Conservation (phyloP, 2,113 vertebrate species). For the Triplophysa tibetana region DNA sequence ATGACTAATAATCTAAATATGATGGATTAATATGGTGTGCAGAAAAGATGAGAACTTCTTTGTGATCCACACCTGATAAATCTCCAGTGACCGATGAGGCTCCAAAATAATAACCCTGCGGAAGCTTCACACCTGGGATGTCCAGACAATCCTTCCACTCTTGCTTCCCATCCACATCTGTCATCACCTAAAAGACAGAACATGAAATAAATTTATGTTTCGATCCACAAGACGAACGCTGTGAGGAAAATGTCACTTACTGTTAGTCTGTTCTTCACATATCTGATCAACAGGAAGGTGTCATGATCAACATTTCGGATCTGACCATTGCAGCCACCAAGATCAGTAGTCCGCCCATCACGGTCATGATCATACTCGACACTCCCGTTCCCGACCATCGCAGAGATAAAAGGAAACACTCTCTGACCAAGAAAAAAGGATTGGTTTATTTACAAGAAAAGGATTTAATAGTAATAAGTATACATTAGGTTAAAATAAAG, state of each 20-base stretch:
- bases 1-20: too few relatives aligned
- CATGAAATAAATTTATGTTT: neutral
- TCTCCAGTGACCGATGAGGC: slow-evolving; percentile 90
- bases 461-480: too few relatives aligned
- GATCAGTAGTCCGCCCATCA: slow-evolving; percentile 84
- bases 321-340: slow-evolving; percentile 87
- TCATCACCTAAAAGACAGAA: slow-evolving; percentile 76
- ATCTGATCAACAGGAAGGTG: slow-evolving; percentile 90
- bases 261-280: slow-evolving; percentile 83
- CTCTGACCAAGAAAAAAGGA: slow-evolving; percentile 69
- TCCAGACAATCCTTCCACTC: slow-evolving; percentile 90
- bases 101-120: slow-evolving; percentile 86
- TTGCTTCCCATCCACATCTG: slow-evolving; percentile 85
- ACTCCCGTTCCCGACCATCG: slow-evolving; percentile 93
- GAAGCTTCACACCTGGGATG: slow-evolving; percentile 80
- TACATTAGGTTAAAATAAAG: too few relatives aligned
- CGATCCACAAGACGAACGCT: neutral
- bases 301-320: slow-evolving; percentile 85
- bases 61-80: slow-evolving; percentile 75
- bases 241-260: slow-evolving; percentile 68
- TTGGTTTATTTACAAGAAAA: neutral
- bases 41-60: neutral
- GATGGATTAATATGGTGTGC: too few relatives aligned
- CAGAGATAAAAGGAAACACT: slow-evolving; percentile 85
- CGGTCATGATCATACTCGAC: slow-evolving; percentile 85